phyloP scores from a whole-genome alignment of 1,140 invertebrate species.

The Polyergus mexicanus region DNA sequence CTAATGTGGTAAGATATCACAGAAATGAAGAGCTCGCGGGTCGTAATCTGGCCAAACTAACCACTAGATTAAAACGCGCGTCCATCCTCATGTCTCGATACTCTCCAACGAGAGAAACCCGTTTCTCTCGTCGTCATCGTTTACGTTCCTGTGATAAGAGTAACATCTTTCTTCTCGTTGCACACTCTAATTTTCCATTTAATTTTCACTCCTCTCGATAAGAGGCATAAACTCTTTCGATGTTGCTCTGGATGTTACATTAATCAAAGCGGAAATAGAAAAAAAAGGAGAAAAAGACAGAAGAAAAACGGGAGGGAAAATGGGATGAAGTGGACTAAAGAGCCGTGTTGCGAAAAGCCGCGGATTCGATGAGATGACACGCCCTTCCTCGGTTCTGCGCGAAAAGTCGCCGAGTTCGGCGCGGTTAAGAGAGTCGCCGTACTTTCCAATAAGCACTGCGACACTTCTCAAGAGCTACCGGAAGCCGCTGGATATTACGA shows the following conservation, averaged over 20 bases:
- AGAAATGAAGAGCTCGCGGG: slow-evolving; percentile 20
- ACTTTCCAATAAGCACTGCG: slow-evolving; percentile 59
- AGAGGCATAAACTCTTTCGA: neutral
- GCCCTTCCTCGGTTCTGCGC: slow-evolving; percentile 47
- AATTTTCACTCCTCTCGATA: slow-evolving; percentile 64
- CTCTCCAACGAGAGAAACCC: neutral
- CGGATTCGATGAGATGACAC: slow-evolving; percentile 53
- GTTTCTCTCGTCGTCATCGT: neutral
- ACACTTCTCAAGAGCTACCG: slow-evolving; percentile 60
- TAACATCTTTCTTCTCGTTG: slow-evolving; percentile 55
- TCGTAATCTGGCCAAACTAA: slow-evolving; percentile 49
- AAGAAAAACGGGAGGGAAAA: too few relatives aligned
- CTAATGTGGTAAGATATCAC: slow-evolving; percentile 57
- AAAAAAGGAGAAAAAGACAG: too few relatives aligned
- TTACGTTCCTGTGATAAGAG: slow-evolving; percentile 38
- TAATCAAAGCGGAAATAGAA: neutral
- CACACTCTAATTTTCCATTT: slow-evolving; percentile 66
- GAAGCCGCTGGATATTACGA: slow-evolving; percentile 63
- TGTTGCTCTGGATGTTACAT: slow-evolving; percentile 11
- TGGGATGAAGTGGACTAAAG: slow-evolving; percentile 2
- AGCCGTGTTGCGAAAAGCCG: slow-evolving; percentile 32
- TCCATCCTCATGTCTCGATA: slow-evolving; percentile 54
- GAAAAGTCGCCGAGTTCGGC: slow-evolving; percentile 38
- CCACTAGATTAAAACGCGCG: slow-evolving; percentile 45
- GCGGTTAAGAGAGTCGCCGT: slow-evolving; percentile 57